Evolutionary conservation across 2,888 invertebrate species (phyloP), one percentile per base, ranked within the genome.

Genomic region (Eilema caniola): DNA sequence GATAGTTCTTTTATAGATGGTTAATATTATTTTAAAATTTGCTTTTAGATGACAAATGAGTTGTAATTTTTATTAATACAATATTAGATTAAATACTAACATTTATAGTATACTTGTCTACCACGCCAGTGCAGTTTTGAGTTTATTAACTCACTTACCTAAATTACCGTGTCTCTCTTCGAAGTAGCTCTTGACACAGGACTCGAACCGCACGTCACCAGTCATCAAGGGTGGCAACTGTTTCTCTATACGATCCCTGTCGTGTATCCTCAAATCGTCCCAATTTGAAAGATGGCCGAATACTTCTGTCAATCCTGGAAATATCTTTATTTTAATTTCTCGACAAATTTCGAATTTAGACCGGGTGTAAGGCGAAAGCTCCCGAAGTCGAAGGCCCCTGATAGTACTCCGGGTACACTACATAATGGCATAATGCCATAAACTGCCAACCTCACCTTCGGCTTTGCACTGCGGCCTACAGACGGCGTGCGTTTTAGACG

Each of bases 11-110:
- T 93, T 93, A 92, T 93, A 92, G 90, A 92, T 89, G 92, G 89
- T 94, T 93, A 92, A 92, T 91, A 89, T 93, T 90, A 92, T 92
- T 93, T 93, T 90, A 85, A 92, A 84, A 88, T 93, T 95, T 94
- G 94, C 94, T 94, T 95, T 94, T 94, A 94, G 93, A 91, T 84
- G 87, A 90, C 90, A 86, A 86, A 92, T 93, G 92, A 92, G 93
- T 94, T 93, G 91, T 94, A 93, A 92, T 93, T 93, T 93, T 93
- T 90, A 94, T 92, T 92, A 92, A 88, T 93, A 93, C 87, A 90
- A 92, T 93, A 93, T 92, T 93, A 93, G 93, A 92, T 87, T 93
- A 92, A 94, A 93, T 92, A 95, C 92, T 95, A 94, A 95, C 93
- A 92, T 92, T 92, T 91, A 93, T n/a, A n/a, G n/a, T n/a, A n/a